Conservation (phyloP, 2,888 invertebrate species). For the Glomeris marginata region DNA sequence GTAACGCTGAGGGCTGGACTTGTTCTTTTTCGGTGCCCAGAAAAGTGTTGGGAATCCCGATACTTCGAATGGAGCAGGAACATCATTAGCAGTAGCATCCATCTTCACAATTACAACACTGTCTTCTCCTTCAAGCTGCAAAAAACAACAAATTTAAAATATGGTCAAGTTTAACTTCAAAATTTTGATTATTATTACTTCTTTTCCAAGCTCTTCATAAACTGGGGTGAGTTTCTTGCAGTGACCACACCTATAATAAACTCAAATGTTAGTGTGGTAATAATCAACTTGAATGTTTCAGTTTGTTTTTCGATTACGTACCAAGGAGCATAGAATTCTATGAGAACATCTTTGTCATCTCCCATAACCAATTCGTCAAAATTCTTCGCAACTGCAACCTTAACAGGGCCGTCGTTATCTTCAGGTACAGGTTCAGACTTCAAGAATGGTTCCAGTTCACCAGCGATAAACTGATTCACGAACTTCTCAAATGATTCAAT, state of each 20-base stretch:
- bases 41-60: conserved; percentile 94
- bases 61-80: conserved; percentile 77
- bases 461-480: conserved; percentile 63
- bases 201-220: conserved; percentile 83
- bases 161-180: not conserved
- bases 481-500: conserved; percentile 72
- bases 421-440: conserved; percentile 92
- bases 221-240: conserved; percentile 91
- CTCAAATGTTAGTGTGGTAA: too few relatives aligned
- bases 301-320: conserved; percentile 17
- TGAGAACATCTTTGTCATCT: conserved; percentile 76
- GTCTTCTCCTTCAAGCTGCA: conserved; percentile 61
- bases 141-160: not conserved
- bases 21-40: conserved; percentile 77
- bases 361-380: conserved; percentile 87
- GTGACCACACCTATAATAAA: conserved; percentile 62
- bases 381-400: conserved; percentile 89
- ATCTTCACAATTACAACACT: conserved; percentile 82
- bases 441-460: conserved; percentile 72
- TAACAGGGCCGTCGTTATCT: conserved; percentile 63
- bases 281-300: conserved; percentile 25
- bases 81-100: conserved; percentile 98
- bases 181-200: conserved; percentile 35
- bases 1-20: conserved; percentile 64
- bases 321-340: conserved; percentile 99